Base-by-base conservation (phyloP, 1,140 invertebrate genomes). In the Panagrolaimus sp. region DNA sequence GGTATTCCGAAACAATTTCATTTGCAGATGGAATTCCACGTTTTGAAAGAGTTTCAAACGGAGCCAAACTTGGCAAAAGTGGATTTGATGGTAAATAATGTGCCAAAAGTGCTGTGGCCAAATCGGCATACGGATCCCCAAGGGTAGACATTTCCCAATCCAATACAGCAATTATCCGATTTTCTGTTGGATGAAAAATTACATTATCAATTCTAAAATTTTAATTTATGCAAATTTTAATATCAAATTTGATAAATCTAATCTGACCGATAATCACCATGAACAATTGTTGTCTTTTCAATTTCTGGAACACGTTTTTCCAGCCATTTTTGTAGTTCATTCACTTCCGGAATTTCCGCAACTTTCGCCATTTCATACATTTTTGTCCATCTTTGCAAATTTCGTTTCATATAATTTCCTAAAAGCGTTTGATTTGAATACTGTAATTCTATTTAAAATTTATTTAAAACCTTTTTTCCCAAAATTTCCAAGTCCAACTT, bases 71-170 rank as follows among this genome's bases (percentile, higher is more conserved):
- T 46, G 21, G 21, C 12, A n/a, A 24, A 1, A 73, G 71, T 17
- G 70, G 76, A 26, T 75, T 70, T 24, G 26, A 12, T 44, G 83
- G 82, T 3, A 82, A 66, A 69, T 83, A 84, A 71, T 85, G 84
- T 9, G 64, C 69, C 28, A 85, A 65, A 28, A 80, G 76, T 46
- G 78, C 74, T 0, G 82, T 84, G 4, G 83, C 83, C 28, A 86
- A 73, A 71, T 86, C 85, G 9, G 80, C 78, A n/a, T 85, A 28
- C 5, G 85, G 85, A 75, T 86, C 84, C 32, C 85, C 85, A 5
- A 86, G 73, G 10, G 85, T 86, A n/a, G 84, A 84, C 21, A 86
- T 72, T 73, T 86, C 85, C 85, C 85, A 86, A 74, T 86, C 85
- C 24, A 86, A 65, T 10, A 85, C 83, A n/a, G 84, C 85, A 9